A percentile compares a stretch with the other conserved stretches of the same genome.
Evolutionary conservation across 1,140 invertebrate species (phyloP).

Genomic region (Mactra quadrangularis): DNA sequence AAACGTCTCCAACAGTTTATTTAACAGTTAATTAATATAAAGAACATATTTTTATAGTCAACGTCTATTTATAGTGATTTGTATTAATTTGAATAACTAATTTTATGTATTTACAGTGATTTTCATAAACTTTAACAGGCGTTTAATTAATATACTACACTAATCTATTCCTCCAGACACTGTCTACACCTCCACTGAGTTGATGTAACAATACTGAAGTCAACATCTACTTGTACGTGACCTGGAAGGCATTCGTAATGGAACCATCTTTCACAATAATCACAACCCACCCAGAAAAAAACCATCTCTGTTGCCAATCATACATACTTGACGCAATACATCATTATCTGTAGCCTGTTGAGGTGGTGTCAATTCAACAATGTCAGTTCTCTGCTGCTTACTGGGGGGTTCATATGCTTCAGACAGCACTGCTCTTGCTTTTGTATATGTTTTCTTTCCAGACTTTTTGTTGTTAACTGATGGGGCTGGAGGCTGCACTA

Average conservation of each 20-base stretch:
- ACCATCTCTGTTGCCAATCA: background rate
- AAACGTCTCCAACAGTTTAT: too few relatives aligned
- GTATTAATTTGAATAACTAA: too few relatives aligned
- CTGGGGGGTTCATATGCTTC: background rate
- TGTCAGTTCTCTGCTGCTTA: background rate
- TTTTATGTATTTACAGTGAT: too few relatives aligned
- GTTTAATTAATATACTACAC: background rate
- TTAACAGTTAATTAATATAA: too few relatives aligned
- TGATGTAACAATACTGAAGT: background rate
- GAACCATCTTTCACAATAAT: background rate
- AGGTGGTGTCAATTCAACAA: background rate
- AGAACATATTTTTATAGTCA: too few relatives aligned
- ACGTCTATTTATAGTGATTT: too few relatives aligned
- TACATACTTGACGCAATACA: background rate
- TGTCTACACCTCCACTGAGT: background rate
- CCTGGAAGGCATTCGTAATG: background rate
- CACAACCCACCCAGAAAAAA: background rate
- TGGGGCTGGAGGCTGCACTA: background rate
- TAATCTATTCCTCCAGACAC: background rate
- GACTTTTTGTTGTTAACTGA: background rate
- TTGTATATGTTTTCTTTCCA: conserved; percentile 2
- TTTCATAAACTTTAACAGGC: too few relatives aligned
- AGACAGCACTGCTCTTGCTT: background rate
- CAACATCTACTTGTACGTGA: background rate
- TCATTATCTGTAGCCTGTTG: background rate